Percentiles rank a stretch among this genome's conserved stretches.
These are phyloP conservation scores for Chrysoperla carnea DNA, from an alignment of 1,140 invertebrate species.

Conservation along the genomic window DNA sequence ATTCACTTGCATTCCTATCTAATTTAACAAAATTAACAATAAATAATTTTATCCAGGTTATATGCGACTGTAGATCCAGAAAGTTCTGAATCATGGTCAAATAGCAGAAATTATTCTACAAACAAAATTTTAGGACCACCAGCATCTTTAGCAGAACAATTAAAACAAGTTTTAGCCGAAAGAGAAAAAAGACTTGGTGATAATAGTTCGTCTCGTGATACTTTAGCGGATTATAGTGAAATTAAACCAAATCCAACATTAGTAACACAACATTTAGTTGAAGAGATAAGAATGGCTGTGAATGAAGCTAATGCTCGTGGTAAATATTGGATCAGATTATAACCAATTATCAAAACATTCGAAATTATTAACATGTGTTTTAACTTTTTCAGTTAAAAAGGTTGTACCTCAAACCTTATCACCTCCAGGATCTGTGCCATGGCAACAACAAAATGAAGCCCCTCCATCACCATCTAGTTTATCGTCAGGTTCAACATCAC, in stretches of 20 bases:
- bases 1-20: too few relatives aligned
- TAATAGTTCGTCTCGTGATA: slow-evolving; percentile 35
- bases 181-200: slow-evolving; percentile 20
- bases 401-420: slow-evolving; percentile 35
- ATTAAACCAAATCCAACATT: slow-evolving; percentile 31
- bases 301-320: slow-evolving; percentile 68
- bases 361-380: background rate
- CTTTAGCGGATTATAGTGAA: slow-evolving; percentile 40
- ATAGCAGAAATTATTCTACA: slow-evolving; percentile 5
- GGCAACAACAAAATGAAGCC: slow-evolving; percentile 27
- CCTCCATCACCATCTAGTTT: slow-evolving; percentile 43
- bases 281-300: slow-evolving; percentile 67
- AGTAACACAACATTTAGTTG: slow-evolving; percentile 57
- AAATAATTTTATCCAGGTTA: too few relatives aligned
- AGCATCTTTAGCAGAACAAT: slow-evolving; percentile 59
- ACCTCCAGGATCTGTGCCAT: slow-evolving; percentile 34
- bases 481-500: slow-evolving; percentile 37
- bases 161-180: slow-evolving; percentile 41
- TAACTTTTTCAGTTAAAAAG: slow-evolving; percentile 32
- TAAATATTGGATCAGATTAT: slow-evolving; percentile 19
- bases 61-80: slow-evolving; percentile 4
- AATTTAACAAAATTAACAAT: background rate
- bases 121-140: slow-evolving; percentile 33
- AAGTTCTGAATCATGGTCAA: slow-evolving; percentile 17
- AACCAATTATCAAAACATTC: too few relatives aligned